Evolutionary conservation across 2,113 vertebrate genomes (phyloP), one percentile per base, ranked within the genome.

Genomic region (Corythoichthys intestinalis): DNA sequence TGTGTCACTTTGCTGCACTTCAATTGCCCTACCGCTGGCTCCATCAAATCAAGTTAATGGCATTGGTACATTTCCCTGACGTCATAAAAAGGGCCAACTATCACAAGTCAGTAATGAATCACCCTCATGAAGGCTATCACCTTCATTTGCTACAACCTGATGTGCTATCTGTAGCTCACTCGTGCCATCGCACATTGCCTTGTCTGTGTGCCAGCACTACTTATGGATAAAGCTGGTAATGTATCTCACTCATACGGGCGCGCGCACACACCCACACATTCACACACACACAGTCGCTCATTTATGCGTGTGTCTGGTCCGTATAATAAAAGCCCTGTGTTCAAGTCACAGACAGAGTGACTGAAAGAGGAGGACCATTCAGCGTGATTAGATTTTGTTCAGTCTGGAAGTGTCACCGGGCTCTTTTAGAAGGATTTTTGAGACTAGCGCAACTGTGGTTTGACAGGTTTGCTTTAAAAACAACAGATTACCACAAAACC

Each of bases 311-410:
- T 58, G 84, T 86, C 86, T 84, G 87, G 83, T 77, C 72, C 4
- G 52, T 63, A 75, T 83, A 80, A 89, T 87, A 86, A 87, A 83
- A 86, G 87, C 76, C 77, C 77, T 81, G 86, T 88, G 86, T 89
- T 86, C 76, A 46, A 59, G 68, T 78, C 82, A 49, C 72, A 82
- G 60, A 71, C 53, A 67, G 69, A 78, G 69, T 6, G 75, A 69
- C 57, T 59, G 59, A 58, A 66, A 82, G 69, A 85, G 74, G 65
- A 80, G 65, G 66, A 65, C 80, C 50, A 79, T 86, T 87, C 82
- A 88, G 66, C 38, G 47, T 77, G 71, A 86, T 85, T 74, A 46
- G 75, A 81, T 85, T 81, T 78, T 62, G 59, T 70, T 66, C 75
- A 20, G 61, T 35, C 76, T 71, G 71, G 69, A 83, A 57, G 76